phyloP scores from a whole-genome alignment of 1,140 invertebrate species.

The Orius laevigatus region DNA sequence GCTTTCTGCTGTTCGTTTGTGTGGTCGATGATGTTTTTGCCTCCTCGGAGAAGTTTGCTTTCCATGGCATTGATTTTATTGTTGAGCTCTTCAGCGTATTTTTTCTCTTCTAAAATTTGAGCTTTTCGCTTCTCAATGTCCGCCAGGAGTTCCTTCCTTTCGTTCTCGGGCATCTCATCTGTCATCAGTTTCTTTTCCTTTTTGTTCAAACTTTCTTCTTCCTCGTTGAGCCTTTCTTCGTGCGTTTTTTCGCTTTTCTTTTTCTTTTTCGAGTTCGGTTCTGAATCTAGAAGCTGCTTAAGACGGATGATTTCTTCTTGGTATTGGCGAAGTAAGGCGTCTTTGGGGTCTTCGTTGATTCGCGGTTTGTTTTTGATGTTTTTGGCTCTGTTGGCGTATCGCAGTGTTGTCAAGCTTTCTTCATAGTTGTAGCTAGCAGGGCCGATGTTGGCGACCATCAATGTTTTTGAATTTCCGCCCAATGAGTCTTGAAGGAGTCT shows the following conservation, averaged over 20 bases:
- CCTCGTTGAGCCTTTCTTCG: slow-evolving; percentile 13
- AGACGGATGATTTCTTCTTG: slow-evolving; percentile 67
- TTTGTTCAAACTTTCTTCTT: slow-evolving; percentile 11
- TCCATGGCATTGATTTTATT: slow-evolving; percentile 52
- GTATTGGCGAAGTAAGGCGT: slow-evolving; percentile 72
- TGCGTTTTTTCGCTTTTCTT: slow-evolving; percentile 13
- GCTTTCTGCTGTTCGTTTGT: slow-evolving; percentile 76
- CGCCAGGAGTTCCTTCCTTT: slow-evolving; percentile 41
- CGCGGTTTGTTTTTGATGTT: slow-evolving; percentile 91
- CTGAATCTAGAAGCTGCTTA: too few relatives aligned
- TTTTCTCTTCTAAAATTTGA: slow-evolving; percentile 25
- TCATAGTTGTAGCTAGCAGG: slow-evolving; percentile 93
- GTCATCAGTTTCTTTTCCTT: slow-evolving; percentile 12
- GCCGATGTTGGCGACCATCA: slow-evolving; percentile 94
- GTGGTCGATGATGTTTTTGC: slow-evolving; percentile 76
- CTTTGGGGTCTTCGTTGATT: slow-evolving; percentile 92
- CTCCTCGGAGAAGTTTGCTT: slow-evolving; percentile 70
- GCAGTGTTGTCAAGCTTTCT: slow-evolving; percentile 79
- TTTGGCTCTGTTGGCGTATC: slow-evolving; percentile 88
- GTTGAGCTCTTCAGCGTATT: slow-evolving; percentile 19
- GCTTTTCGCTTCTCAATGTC: slow-evolving; percentile 40
- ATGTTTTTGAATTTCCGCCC: slow-evolving; percentile 89
- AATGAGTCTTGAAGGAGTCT: slow-evolving; percentile 73
- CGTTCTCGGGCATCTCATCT: slow-evolving; percentile 14
- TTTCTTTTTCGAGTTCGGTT: slow-evolving; percentile 7